Conservation (phyloP, 2,113 vertebrate genomes). For the Psephotus haematonotus region DNA sequence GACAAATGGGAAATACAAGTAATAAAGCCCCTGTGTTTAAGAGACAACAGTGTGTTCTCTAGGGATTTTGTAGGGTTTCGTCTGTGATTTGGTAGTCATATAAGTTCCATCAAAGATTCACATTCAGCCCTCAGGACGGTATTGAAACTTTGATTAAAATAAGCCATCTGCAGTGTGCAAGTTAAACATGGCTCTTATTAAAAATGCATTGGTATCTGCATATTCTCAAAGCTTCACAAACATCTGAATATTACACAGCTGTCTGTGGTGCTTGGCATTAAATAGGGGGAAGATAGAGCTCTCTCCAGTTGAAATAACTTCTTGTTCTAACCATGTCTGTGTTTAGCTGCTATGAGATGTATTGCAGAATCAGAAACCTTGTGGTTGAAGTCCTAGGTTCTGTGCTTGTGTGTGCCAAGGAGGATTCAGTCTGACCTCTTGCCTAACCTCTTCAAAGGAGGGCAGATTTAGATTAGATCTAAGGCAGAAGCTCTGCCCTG, state of each 20-base stretch:
- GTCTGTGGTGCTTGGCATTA: not conserved
- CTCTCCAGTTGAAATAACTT: not conserved
- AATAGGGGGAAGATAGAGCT: not conserved
- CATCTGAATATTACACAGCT: not conserved
- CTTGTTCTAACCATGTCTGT: not conserved
- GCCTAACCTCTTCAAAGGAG: not conserved
- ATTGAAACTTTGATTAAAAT: not conserved
- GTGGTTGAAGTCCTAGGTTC: accelerated
- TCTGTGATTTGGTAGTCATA: not conserved
- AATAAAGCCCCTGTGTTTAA: constrained; percentile 1
- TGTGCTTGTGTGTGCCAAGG: not conserved
- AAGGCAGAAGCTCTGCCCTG: not conserved
- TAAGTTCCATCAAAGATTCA: constrained; percentile 23
- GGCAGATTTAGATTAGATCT: not conserved
- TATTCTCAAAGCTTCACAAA: constrained; percentile 2
- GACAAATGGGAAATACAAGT: not conserved
- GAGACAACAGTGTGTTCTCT: not conserved
- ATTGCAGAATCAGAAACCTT: not conserved
- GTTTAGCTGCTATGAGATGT: not conserved
- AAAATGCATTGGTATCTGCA: not conserved
- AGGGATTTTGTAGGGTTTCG: not conserved
- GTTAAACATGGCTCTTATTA: not conserved
- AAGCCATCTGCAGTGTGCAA: not conserved
- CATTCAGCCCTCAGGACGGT: not conserved
- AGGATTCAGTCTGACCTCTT: not conserved